Evolutionary conservation across 2,888 invertebrate genomes (phyloP), one percentile per base, ranked within the genome.

Genomic region (Boloria selene): DNA sequence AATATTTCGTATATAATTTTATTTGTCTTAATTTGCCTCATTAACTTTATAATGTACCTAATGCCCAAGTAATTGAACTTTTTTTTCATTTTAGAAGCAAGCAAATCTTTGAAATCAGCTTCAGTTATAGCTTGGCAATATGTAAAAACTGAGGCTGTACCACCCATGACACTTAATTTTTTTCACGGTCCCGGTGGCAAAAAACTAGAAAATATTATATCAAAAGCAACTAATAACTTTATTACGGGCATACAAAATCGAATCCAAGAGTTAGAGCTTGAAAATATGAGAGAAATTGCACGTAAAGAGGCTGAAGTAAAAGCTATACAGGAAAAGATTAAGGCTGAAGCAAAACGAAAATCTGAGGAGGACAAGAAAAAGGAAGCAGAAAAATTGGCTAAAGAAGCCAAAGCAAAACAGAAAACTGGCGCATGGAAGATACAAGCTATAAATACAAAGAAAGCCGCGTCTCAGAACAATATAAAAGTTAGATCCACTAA

Each of bases 121-220:
- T 67, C 82, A 68, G 75, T 73, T 60, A 75, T 67, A 47, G 75
- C 81, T 44, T 92, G 91, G 91, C 76, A 79, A 58, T 92, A 90
- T 72, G 77, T 83, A 42, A 92, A 90, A 79, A 75, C 80, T n/a
- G 91, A 92, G 82, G 76, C 82, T 56, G 81, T 79, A 45, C 91
- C 91, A n/a, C 90, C 91, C 0, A 71, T 81, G 75, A 84, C 85
- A 13, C 59, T 74, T 31, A 64, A 68, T 16, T 78, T 84, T 5
- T 80, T 89, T 60, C 71, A 79, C 61, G 90, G 88, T 14, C 69
- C 79, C 14, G 51, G 47, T 18, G 88, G 88, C 16, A 73, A 75
- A 67, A 75, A 75, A 47, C 18, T 91, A 4, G 90, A 88, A 80
- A 67, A 72, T 5, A 4, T 70, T 6, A 79, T 70, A 10, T 78